Evolutionary conservation across 2,113 vertebrate genomes (phyloP), one percentile per base, ranked within the genome.

Genomic region (Clupea harengus): DNA sequence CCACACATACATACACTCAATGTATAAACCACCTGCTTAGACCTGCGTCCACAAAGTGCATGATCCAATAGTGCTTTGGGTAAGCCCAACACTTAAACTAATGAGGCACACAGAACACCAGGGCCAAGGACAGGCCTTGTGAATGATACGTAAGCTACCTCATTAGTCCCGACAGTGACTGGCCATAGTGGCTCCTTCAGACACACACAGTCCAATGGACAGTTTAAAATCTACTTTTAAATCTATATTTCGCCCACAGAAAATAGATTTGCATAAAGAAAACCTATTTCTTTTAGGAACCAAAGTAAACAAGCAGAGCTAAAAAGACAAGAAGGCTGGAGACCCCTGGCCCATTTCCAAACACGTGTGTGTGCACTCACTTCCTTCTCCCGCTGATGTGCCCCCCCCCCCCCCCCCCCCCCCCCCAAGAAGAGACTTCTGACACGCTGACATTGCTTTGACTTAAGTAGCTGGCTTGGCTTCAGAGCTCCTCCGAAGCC

Each of bases 11-110:
- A 67, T n/a, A 67, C n/a, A 25, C n/a, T 28, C 7, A 32, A 13
- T 39, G 25, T 11, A 83, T 89, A 89, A 87, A 89, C 91, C 81
- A 45, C 80, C 57, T 84, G 91, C 89, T 28, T 81, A 22, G 15
- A 17, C 20, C 25, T 45, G 11, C 13, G 28, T 75, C 67, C 13
- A n/a, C 67, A 75, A 75, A 75, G 28, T 17, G 32, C 67, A 32
- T 75, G 67, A 75, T 75, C 28, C 67, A 75, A 39, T 32, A 75
- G 28, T 75, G 22, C 4, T 67, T 28, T 75, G 28, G 28, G 32
- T 75, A 67, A 67, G 60, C 32, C 67, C 11, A 75, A 75, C 67
- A 39, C 67, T 75, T 39, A 75, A 75, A 39, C 67, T 75, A 75
- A 75, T 75, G 67, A 75, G 67, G 13, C 54, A 20, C 18, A 22